Conservation (phyloP, 2,113 vertebrate species). For the Mus musculus region DNA sequence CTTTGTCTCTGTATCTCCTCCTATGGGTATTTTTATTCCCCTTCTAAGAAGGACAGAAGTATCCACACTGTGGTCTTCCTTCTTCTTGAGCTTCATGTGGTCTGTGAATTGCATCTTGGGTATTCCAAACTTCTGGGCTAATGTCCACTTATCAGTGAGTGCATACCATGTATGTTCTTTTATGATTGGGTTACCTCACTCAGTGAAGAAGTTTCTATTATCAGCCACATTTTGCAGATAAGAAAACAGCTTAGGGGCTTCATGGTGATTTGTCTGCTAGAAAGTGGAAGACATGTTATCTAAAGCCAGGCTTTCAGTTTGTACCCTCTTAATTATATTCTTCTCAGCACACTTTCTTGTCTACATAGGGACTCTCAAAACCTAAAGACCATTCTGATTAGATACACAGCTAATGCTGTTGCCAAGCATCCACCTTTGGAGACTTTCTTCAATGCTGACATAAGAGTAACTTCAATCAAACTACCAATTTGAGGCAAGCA, state of each 20-base stretch:
- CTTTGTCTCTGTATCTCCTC: too few species aligned
- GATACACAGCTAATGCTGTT: background rate
- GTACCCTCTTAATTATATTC: background rate
- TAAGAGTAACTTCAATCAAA: constrained; percentile 47
- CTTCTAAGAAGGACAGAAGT: too few species aligned
- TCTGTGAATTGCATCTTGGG: too few species aligned
- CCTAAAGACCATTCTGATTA: background rate
- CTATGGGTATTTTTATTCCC: too few species aligned
- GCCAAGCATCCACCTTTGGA: constrained; percentile 34
- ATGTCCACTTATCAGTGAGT: too few species aligned
- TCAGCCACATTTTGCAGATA: background rate
- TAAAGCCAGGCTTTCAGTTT: background rate
- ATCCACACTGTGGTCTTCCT: too few species aligned
- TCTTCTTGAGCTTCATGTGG: too few species aligned
- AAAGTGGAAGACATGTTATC: background rate
- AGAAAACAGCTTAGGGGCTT: background rate
- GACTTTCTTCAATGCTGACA: background rate
- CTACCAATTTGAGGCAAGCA: constrained; percentile 28
- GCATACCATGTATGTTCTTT: too few species aligned
- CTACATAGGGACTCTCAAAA: background rate
- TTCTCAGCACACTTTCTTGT: background rate
- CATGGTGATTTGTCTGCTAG: background rate
- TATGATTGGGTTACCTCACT: too few species aligned
- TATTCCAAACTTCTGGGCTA: too few species aligned
- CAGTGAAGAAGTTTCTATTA: background rate